Evolutionary conservation across 2,797 vertebrate species (phyloP).

Genomic region (Gambusia yucatana): DNA sequence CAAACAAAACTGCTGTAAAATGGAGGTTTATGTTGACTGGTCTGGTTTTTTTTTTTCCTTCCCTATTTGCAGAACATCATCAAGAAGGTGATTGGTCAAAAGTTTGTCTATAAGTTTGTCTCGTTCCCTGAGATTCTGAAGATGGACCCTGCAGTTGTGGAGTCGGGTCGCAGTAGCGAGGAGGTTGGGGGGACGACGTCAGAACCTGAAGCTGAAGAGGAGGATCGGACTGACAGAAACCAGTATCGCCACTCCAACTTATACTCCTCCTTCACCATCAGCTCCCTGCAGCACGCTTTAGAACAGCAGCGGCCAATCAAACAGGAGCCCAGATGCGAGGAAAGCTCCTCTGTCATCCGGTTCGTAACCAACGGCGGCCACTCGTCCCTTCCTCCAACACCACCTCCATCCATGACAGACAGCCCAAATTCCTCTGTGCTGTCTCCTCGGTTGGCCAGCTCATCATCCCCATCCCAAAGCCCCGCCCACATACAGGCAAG

Average conservation of each 20-base stretch:
- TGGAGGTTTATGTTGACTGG: neutral
- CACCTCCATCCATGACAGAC: constrained; percentile 75
- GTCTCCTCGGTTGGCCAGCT: constrained; percentile 68
- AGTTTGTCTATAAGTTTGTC: constrained; percentile 97
- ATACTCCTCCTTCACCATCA: constrained; percentile 91
- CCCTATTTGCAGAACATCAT: constrained; percentile 90
- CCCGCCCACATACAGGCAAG: constrained; percentile 79
- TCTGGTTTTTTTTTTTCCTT: constrained; percentile 19
- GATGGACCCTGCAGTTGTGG: constrained; percentile 91
- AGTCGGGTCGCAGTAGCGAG: constrained; percentile 85
- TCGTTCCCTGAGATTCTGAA: constrained; percentile 96
- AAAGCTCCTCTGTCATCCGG: constrained; percentile 86
- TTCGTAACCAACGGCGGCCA: constrained; percentile 55
- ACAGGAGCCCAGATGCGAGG: constrained; percentile 70
- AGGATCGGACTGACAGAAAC: constrained; percentile 84
- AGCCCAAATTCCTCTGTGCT: constrained; percentile 64
- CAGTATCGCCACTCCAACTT: constrained; percentile 91
- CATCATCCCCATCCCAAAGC: constrained; percentile 78
- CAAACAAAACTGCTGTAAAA: too few species aligned
- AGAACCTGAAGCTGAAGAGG: constrained; percentile 83
- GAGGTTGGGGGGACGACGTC: constrained; percentile 85
- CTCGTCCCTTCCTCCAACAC: constrained; percentile 86
- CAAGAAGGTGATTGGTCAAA: constrained; percentile 96
- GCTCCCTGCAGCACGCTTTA: constrained; percentile 86
- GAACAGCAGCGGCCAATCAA: constrained; percentile 88